Evolutionary conservation across 2,113 vertebrate genomes (phyloP).

Genomic region (Malurus elegans): DNA sequence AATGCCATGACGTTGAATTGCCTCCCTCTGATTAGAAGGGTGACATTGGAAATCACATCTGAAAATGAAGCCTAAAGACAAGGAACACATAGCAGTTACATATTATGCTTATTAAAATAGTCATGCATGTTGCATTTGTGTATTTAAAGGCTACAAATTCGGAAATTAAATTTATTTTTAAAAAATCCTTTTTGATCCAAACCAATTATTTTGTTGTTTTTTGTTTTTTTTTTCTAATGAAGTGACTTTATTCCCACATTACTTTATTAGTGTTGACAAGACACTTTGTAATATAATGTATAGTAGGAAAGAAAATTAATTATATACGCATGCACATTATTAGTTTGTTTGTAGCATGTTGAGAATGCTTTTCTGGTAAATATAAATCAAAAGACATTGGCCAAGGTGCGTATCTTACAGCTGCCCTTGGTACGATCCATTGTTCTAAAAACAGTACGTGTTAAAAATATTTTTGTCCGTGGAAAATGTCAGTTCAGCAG

Average conservation of each 20-base stretch:
- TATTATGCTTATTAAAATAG: not conserved
- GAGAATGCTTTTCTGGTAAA: constrained; percentile 23
- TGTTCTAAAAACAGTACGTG: constrained; percentile 59
- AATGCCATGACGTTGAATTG: not conserved
- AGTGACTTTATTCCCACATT: not conserved
- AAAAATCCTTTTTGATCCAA: not conserved
- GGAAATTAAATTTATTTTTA: not conserved
- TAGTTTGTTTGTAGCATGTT: not conserved
- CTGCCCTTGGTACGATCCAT: constrained; percentile 48
- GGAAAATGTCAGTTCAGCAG: constrained; percentile 55
- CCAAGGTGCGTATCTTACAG: constrained; percentile 30
- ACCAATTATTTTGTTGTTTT: not conserved
- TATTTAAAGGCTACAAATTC: not conserved
- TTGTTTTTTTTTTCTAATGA: not conserved
- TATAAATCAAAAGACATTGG: constrained; percentile 47
- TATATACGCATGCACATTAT: constrained; percentile 23
- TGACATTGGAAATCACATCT: not conserved
- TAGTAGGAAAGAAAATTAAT: not conserved
- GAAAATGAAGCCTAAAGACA: not conserved
- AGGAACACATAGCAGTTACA: not conserved
- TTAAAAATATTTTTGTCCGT: constrained; percentile 35
- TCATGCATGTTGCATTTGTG: not conserved
- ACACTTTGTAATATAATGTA: not conserved
- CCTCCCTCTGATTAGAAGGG: not conserved
- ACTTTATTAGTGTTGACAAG: not conserved